A percentile compares a stretch with the other conserved stretches of the same genome.
Evolutionary conservation across 2,888 invertebrate genomes (phyloP).

Genomic region (Taphrorychus bicolor): DNA sequence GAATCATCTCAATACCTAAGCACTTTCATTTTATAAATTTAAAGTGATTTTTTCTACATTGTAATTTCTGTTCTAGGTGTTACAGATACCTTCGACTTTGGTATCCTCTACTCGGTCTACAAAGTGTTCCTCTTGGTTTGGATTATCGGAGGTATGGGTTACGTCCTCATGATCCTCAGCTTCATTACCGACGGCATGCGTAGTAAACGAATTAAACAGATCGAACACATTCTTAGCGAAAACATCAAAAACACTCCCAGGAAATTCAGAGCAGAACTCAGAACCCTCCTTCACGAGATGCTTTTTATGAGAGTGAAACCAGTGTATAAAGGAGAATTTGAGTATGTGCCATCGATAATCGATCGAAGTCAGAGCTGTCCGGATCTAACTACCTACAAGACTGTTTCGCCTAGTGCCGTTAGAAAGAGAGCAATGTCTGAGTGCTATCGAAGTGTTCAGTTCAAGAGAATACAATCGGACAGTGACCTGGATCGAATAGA

Average conservation of each 20-base stretch:
- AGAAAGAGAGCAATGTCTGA: slow-evolving; percentile 70
- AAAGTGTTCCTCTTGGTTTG: slow-evolving; percentile 83
- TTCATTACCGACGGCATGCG: slow-evolving; percentile 81
- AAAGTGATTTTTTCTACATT: not conserved
- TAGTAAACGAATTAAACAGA: slow-evolving; percentile 74
- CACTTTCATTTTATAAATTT: not conserved
- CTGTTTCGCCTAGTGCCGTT: slow-evolving; percentile 59
- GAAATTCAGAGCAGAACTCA: slow-evolving; percentile 67
- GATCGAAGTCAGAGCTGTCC: slow-evolving; percentile 75
- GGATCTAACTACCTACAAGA: slow-evolving; percentile 68
- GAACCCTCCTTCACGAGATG: slow-evolving; percentile 66
- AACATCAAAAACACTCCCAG: slow-evolving; percentile 82
- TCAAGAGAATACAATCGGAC: slow-evolving; percentile 75
- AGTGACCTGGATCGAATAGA: slow-evolving; percentile 79
- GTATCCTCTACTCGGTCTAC: slow-evolving; percentile 73
- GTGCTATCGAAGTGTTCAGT: slow-evolving; percentile 57
- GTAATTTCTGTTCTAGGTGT: slow-evolving; percentile 46
- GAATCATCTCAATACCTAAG: slow-evolving; percentile 6
- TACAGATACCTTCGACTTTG: slow-evolving; percentile 62
- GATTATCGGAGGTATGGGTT: slow-evolving; percentile 92
- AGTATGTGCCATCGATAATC: slow-evolving; percentile 58
- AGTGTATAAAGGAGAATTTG: slow-evolving; percentile 71
- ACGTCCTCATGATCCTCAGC: slow-evolving; percentile 87
- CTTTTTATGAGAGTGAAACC: slow-evolving; percentile 79
- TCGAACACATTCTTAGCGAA: slow-evolving; percentile 79